Evolutionary conservation across 2,113 vertebrate genomes (phyloP).

Genomic region (Chiloscyllium plagiosum): DNA sequence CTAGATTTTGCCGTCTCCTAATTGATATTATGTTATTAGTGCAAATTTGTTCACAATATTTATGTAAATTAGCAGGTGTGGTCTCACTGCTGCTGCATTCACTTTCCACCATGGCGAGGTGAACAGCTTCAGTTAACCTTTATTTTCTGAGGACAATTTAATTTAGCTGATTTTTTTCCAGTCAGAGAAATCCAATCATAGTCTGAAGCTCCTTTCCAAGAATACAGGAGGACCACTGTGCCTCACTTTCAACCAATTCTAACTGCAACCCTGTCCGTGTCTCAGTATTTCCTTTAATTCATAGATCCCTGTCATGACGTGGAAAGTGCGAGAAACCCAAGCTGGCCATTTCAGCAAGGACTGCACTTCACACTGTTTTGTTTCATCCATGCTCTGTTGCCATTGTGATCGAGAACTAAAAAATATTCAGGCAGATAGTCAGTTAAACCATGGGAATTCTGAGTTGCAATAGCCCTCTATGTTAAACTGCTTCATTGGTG

Average conservation of each 20-base stretch:
- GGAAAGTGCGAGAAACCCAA: background rate
- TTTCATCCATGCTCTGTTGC: background rate
- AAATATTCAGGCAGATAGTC: background rate
- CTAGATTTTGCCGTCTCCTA: too few species aligned
- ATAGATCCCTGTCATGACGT: background rate
- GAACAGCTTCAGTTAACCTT: too few species aligned
- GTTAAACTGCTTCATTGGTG: background rate
- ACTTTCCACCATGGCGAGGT: too few species aligned
- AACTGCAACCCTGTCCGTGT: background rate
- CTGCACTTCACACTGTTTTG: background rate
- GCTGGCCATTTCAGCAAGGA: background rate
- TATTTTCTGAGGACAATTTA: too few species aligned
- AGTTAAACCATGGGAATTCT: background rate
- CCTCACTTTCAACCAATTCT: background rate
- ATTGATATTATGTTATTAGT: too few species aligned
- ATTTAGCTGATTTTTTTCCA: too few species aligned
- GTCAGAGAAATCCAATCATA: too few species aligned
- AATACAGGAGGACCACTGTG: background rate
- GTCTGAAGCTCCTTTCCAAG: background rate
- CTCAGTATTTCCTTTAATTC: background rate
- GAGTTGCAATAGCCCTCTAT: background rate
- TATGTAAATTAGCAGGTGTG: too few species aligned
- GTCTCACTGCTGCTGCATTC: too few species aligned
- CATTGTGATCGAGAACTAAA: background rate
- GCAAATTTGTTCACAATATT: too few species aligned